phyloP scores from a whole-genome alignment of 2,888 invertebrate species.

The Ornithoptera alexandrae region DNA sequence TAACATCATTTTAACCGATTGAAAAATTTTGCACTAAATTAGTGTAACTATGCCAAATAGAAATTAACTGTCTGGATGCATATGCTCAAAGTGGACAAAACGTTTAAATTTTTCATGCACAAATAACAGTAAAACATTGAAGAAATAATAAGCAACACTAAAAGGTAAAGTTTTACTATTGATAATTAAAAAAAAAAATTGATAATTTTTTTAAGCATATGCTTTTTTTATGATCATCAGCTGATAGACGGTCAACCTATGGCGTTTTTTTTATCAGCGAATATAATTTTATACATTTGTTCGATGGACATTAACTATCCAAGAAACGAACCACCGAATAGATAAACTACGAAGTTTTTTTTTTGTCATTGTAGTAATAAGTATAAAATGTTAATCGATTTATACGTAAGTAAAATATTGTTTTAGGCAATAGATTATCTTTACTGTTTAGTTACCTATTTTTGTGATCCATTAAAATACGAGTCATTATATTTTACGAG shows the following conservation, averaged over 20 bases:
- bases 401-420: slow-evolving; percentile 21
- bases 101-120: no score
- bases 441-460: slow-evolving; percentile 44
- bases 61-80: slow-evolving; percentile 9
- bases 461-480: slow-evolving; percentile 48
- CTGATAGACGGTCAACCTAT: no score
- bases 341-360: slow-evolving; percentile 3
- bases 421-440: slow-evolving; percentile 27
- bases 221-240: neutral
- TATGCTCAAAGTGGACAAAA: slow-evolving; percentile 1
- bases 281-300: neutral
- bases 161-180: no score
- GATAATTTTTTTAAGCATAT: neutral
- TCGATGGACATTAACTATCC: slow-evolving; percentile 1
- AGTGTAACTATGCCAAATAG: slow-evolving; percentile 30
- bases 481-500: slow-evolving; percentile 37
- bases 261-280: no score
- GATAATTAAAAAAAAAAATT: no score
- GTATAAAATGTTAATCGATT: slow-evolving; percentile 24
- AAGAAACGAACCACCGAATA: slow-evolving; percentile 14
- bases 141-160: no score
- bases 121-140: no score
- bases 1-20: slow-evolving; percentile 10
- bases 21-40: slow-evolving; percentile 11
- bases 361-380: slow-evolving; percentile 6